Percentiles rank a stretch among this genome's conserved stretches.
Conservation (phyloP, 2,797 vertebrate species). For the Hippocampus kuda region DNA sequence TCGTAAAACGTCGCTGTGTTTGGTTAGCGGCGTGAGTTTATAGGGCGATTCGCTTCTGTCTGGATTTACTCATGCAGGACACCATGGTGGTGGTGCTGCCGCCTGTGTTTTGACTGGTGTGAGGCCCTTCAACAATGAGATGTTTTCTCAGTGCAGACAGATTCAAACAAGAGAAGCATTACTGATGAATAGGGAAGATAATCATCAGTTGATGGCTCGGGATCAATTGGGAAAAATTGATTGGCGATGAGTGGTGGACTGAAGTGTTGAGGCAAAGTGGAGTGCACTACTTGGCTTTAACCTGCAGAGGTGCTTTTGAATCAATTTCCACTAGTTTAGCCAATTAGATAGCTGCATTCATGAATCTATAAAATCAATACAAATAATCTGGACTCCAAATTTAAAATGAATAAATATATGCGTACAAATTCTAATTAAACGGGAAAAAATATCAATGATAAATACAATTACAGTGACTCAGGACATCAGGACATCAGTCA, state of each 20-base stretch:
- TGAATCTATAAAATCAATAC: neutral
- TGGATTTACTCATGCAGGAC: constrained; percentile 39
- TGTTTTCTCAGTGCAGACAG: constrained; percentile 20
- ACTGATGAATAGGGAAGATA: neutral
- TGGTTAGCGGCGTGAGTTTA: constrained; percentile 44
- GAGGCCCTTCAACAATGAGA: constrained; percentile 38
- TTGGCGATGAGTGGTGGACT: neutral
- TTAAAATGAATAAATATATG: neutral
- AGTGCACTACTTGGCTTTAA: neutral
- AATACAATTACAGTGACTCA: neutral
- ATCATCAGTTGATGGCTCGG: neutral
- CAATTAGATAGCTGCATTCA: neutral
- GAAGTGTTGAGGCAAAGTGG: neutral
- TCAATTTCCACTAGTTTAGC: neutral
- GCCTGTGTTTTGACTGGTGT: constrained; percentile 29
- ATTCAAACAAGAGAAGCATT: neutral
- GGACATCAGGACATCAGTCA: neutral
- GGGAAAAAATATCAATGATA: neutral
- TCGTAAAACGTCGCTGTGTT: constrained; percentile 38
- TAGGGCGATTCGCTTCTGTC: constrained; percentile 36
- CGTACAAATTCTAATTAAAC: too few relatives aligned
- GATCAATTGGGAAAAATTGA: neutral
- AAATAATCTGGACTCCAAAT: neutral
- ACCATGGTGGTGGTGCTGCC: constrained; percentile 8
- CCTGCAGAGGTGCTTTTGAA: neutral